Base-by-base conservation (phyloP, 2,888 invertebrate genomes). In the Mesopsocus fuscifrons region DNA sequence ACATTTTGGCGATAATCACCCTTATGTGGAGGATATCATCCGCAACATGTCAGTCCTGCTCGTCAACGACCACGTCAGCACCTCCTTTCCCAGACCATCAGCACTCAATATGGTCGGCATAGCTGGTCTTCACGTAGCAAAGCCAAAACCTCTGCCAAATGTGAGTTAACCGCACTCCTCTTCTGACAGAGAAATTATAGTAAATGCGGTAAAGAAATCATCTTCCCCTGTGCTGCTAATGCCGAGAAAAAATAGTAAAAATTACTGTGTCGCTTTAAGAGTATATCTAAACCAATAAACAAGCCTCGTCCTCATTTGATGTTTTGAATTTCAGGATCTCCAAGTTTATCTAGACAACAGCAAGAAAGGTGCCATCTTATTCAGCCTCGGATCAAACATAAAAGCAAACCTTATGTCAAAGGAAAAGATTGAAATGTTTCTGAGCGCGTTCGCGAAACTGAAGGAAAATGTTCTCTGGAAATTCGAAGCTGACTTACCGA, bases 311-410 rank as follows among this genome's bases (percentile, higher is more conserved):
- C 26, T 26, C 26, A 6, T 26, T 26, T 26, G 11, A 26, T 26
- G 26, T 26, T 32, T 22, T 22, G 15, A 20, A 34, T 15, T 51
- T 1, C 23, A 46, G 44, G 45, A 44, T 20, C 16, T 47, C n/a
- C 34, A 45, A 41, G 8, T 26, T 17, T 45, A 45, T 21, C 26
- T 47, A 2, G 45, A 47, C 30, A 21, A 42, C 3, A 41, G 45
- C 13, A 33, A 38, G 15, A 32, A 45, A 1, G 47, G 47, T n/a
- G 47, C 41, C 41, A 56, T 26, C 26, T 60, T 62, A 41, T 47
- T 59, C 11, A 62, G 62, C 42, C 58, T 59, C 41, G 62, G 61
- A 0, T 69, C 74, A 1, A 68, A 70, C 47, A 59, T 57, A 59
- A 13, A 60, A 61, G 43, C 54, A 57, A 1, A 50, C 52, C 26